Percentiles rank a stretch among this genome's conserved stretches.
phyloP scores from a whole-genome alignment of 2,797 vertebrate genomes.

The Pelochelys cantorii region DNA sequence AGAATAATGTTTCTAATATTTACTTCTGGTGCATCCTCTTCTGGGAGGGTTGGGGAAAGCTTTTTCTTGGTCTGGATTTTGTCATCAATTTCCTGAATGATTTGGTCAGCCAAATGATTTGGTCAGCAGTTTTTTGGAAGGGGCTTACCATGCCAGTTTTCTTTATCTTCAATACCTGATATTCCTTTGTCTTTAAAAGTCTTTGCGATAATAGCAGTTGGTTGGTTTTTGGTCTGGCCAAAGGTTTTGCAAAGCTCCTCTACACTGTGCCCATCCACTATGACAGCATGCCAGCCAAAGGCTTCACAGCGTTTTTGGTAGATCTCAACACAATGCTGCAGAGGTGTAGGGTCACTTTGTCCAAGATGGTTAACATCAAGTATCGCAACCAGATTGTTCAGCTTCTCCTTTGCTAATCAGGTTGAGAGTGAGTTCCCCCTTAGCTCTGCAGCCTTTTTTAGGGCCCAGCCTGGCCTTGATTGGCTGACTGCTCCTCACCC shows the following conservation, averaged over 20 bases:
- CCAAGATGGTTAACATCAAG: conserved; percentile 96
- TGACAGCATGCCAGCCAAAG: conserved; percentile 94
- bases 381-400: conserved; percentile 95
- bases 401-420: too few relatives aligned
- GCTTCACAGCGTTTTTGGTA: conserved; percentile 96
- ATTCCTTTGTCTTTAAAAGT: conserved; percentile 96
- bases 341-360: conserved; percentile 92
- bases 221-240: conserved; percentile 92
- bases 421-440: too few relatives aligned
- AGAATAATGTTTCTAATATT: conserved; percentile 90
- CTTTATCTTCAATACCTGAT: conserved; percentile 95
- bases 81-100: conserved; percentile 90
- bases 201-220: conserved; percentile 94
- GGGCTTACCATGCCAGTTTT: conserved; percentile 94
- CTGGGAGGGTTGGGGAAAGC: conserved; percentile 86
- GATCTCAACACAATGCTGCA: conserved; percentile 94
- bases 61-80: conserved; percentile 92
- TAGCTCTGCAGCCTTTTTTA: too few relatives aligned
- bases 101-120: conserved; percentile 92
- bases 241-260: conserved; percentile 97
- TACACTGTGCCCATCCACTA: conserved; percentile 95
- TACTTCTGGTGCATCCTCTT: conserved; percentile 89
- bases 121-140: conserved; percentile 95
- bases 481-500: too few relatives aligned
- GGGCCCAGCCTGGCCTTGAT: too few relatives aligned